phyloP scores from a whole-genome alignment of 1,140 invertebrate species.

The Helicoverpa armigera region DNA sequence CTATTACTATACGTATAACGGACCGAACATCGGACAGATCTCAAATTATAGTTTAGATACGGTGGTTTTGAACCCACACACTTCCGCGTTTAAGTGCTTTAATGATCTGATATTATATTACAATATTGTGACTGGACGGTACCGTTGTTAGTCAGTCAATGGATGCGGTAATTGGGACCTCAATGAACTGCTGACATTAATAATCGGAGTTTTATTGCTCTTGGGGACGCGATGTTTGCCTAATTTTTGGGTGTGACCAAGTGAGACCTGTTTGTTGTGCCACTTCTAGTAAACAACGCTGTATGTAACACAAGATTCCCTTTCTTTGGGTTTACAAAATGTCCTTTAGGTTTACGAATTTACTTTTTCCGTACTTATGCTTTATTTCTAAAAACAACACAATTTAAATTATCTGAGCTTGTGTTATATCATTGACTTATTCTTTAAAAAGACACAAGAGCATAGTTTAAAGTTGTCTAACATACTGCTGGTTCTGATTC shows the following conservation, averaged over 20 bases:
- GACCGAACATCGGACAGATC: conserved; percentile 72
- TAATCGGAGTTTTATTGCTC: conserved; percentile 56
- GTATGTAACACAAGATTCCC: too few species aligned
- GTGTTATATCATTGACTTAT: too few species aligned
- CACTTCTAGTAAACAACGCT: too few species aligned
- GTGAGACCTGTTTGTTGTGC: not conserved
- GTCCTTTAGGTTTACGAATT: not conserved
- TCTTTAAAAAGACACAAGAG: too few species aligned
- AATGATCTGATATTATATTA: conserved; percentile 85
- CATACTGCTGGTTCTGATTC: too few species aligned
- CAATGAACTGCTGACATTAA: conserved; percentile 70
- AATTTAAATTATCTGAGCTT: too few species aligned
- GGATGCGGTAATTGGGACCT: conserved; percentile 70
- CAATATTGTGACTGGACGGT: conserved; percentile 75
- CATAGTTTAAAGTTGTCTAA: too few species aligned
- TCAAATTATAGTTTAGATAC: conserved; percentile 85
- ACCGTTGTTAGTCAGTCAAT: conserved; percentile 73
- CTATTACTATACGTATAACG: conserved; percentile 77
- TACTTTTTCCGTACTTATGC: too few species aligned
- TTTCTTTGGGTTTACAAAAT: too few species aligned
- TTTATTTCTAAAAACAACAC: too few species aligned
- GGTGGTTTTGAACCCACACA: conserved; percentile 85
- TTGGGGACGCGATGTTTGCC: conserved; percentile 37
- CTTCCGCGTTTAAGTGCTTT: conserved; percentile 81
- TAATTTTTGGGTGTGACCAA: conserved; percentile 48